Evolutionary conservation across 1,140 invertebrate genomes (phyloP), one percentile per base, ranked within the genome.

Genomic region (Halotydeus destructor): DNA sequence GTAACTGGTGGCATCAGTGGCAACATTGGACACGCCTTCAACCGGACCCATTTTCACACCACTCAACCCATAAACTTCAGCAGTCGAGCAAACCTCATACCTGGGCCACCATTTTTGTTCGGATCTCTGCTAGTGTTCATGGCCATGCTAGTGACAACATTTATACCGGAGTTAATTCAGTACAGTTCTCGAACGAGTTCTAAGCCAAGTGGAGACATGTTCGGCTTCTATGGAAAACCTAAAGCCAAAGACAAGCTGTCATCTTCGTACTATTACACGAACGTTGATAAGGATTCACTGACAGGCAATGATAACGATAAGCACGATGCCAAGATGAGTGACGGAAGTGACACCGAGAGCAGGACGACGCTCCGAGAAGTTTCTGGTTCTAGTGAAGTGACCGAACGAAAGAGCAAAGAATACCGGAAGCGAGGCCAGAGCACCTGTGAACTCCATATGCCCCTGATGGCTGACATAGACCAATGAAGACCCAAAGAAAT

Each of bases 61-160:
- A 30, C 14, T 9, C 8, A 19, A 31, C 33, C 28, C 9, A 30
- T 11, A n/a, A 31, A 64, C 16, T n/a, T n/a, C n/a, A n/a, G n/a
- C n/a, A n/a, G n/a, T n/a, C 28, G 28, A 9, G 28, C 9, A 9
- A 66, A 79, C 62, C 62, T 94, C 51, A 74, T 97, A 50, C 91
- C 91, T 34, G 93, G 93, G n/a, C 93, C 93, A 35, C 91, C 93
- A n/a, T 99, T 98, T 66, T 82, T 96, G 24, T 89, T 98, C 65
- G 94, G 93, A 42, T 84, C 91, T 38, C 67, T 98, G 55, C 70
- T 98, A 57, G 93, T 96, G 39, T 78, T 97, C 48, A 78, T 85
- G 59, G 93, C 93, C 24, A 69, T 96, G 52, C 62, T 91, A 44
- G 83, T 94, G 47, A 79, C 85, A 33, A 72, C 78, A 37, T 88